Conservation (phyloP, 2,113 vertebrate genomes). For the Hipposideros armiger region DNA sequence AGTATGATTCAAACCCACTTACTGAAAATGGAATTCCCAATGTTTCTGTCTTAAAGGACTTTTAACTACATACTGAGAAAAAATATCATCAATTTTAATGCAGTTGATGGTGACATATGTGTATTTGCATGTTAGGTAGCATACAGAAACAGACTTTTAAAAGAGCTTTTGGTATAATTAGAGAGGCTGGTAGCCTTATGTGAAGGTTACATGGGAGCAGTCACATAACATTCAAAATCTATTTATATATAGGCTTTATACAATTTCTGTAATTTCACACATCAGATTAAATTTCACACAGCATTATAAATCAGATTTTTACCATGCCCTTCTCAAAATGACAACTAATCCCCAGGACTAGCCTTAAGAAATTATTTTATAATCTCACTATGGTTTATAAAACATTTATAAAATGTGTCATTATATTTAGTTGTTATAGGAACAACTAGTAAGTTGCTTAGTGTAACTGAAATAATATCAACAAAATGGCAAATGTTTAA, state of each 20-base stretch:
- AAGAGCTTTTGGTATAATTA: neutral
- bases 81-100: neutral
- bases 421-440: neutral
- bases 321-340: conserved; percentile 37
- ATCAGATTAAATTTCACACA: conserved; percentile 56
- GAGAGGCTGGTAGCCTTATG: neutral
- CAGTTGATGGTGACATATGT: neutral
- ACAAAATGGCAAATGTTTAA: conserved; percentile 42
- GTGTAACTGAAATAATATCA: neutral
- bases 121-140: neutral
- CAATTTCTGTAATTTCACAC: conserved; percentile 30
- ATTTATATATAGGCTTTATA: conserved; percentile 42
- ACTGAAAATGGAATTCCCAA: neutral
- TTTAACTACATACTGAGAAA: neutral
- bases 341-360: neutral
- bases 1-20: neutral
- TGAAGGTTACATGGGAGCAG: neutral
- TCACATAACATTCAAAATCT: conserved; percentile 1
- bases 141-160: neutral
- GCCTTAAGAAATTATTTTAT: conserved; percentile 3
- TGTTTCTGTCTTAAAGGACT: neutral
- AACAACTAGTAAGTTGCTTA: neutral
- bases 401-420: conserved; percentile 21
- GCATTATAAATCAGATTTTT: conserved; percentile 13
- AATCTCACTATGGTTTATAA: neutral